These are phyloP conservation scores for Psilanteris sp. DNA, from an alignment of 1,140 invertebrate genomes.

Conservation along the genomic window DNA sequence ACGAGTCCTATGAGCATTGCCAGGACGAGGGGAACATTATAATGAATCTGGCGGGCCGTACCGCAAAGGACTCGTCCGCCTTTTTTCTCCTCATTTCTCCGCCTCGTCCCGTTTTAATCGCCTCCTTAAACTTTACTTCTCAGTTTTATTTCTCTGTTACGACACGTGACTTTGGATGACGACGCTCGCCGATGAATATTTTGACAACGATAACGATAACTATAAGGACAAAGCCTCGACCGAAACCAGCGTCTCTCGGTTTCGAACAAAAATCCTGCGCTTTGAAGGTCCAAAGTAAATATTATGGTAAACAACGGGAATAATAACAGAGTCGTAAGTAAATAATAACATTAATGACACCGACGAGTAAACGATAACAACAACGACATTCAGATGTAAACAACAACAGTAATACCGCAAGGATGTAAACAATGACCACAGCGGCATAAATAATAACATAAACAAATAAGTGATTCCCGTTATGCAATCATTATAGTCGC, in stretches of 20 bases:
- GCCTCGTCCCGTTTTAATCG: constrained; percentile 51
- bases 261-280: background rate
- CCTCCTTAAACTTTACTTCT: constrained; percentile 55
- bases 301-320: no score
- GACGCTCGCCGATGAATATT: constrained; percentile 7
- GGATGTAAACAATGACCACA: no score
- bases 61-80: constrained; percentile 60
- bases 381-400: no score
- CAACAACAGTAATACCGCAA: no score
- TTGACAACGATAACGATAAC: constrained; percentile 19
- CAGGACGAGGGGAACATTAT: constrained; percentile 61
- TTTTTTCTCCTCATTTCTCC: constrained; percentile 41
- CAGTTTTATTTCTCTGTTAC: constrained; percentile 28
- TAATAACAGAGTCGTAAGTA: no score
- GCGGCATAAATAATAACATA: no score
- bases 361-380: no score
- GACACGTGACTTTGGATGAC: constrained; percentile 40
- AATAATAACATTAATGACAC: no score
- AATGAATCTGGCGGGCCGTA: constrained; percentile 64
- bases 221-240: background rate
- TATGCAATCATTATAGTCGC: no score
- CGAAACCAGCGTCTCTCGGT: background rate
- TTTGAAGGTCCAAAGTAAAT: no score
- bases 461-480: no score
- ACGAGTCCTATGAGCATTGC: constrained; percentile 56